These are phyloP conservation scores for Drosophila demipolita DNA, from an alignment of 2,888 invertebrate species.

Conservation along the genomic window DNA sequence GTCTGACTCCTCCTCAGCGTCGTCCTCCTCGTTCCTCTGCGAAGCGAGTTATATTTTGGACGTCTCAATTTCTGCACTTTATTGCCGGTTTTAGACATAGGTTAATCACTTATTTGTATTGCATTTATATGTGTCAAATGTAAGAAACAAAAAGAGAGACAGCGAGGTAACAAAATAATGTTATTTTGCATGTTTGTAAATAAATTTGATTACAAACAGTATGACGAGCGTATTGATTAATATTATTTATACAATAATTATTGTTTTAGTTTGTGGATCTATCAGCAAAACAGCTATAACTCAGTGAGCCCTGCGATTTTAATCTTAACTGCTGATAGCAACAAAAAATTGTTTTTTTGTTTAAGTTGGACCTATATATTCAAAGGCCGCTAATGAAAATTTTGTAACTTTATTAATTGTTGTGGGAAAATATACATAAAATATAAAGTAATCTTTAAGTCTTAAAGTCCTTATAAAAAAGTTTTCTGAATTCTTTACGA, in stretches of 20 bases:
- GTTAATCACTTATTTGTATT: constrained; percentile 36
- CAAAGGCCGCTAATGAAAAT: not conserved
- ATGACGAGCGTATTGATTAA: not conserved
- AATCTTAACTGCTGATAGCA: not conserved
- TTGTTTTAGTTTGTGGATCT: not conserved
- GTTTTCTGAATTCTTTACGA: no score
- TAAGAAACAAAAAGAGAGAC: no score
- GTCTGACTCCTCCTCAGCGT: not conserved
- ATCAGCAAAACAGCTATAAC: not conserved
- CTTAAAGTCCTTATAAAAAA: not conserved
- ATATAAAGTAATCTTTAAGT: no score
- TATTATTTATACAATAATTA: not conserved
- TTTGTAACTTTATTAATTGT: not conserved
- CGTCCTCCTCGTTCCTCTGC: not conserved
- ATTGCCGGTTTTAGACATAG: constrained; percentile 3
- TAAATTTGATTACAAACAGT: constrained; percentile 10
- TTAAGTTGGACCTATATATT: no score
- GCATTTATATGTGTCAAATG: constrained; percentile 7
- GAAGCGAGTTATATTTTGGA: not conserved
- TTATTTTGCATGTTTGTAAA: constrained; percentile 8
- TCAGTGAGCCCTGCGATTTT: not conserved
- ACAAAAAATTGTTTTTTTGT: not conserved
- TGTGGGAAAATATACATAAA: no score
- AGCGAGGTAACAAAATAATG: not conserved
- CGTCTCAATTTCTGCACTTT: constrained; percentile 17